phyloP scores from a whole-genome alignment of 1,140 invertebrate genomes.

The Maniola jurtina region DNA sequence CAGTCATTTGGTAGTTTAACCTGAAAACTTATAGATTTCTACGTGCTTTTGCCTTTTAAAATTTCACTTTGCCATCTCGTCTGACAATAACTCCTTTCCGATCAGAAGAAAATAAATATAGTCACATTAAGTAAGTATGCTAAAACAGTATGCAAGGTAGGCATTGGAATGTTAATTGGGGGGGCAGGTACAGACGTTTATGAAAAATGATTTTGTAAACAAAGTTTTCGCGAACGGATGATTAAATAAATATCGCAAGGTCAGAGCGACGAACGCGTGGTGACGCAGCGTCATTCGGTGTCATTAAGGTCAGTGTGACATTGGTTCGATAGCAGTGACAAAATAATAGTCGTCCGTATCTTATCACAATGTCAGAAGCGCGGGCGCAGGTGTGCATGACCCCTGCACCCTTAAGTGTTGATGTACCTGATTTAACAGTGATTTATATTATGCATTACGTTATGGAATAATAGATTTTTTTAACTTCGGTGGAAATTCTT shows the following conservation, averaged over 20 bases:
- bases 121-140: no score
- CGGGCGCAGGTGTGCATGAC: slow-evolving; percentile 68
- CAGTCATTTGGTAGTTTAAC: no score
- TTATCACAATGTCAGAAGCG: slow-evolving; percentile 75
- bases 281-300: slow-evolving; percentile 70
- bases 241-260: slow-evolving; percentile 77
- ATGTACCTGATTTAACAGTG: slow-evolving; percentile 5
- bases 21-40: no score
- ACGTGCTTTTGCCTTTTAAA: no score
- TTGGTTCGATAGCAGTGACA: slow-evolving; percentile 72
- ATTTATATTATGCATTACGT: background rate
- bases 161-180: background rate
- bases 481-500: no score
- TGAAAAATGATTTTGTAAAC: slow-evolving; percentile 45
- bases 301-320: slow-evolving; percentile 77
- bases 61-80: no score
- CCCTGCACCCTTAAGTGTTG: slow-evolving; percentile 56
- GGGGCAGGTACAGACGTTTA: slow-evolving; percentile 20
- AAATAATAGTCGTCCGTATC: slow-evolving; percentile 72
- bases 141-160: background rate
- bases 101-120: no score
- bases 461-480: no score
- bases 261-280: slow-evolving; percentile 61
- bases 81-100: no score
- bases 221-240: slow-evolving; percentile 70